Evolutionary conservation across 30 jellyfish, hydroid and myxozoan species (phyloP), one percentile per base, ranked within the genome.

Genomic region (Catostylus mosaicus): DNA sequence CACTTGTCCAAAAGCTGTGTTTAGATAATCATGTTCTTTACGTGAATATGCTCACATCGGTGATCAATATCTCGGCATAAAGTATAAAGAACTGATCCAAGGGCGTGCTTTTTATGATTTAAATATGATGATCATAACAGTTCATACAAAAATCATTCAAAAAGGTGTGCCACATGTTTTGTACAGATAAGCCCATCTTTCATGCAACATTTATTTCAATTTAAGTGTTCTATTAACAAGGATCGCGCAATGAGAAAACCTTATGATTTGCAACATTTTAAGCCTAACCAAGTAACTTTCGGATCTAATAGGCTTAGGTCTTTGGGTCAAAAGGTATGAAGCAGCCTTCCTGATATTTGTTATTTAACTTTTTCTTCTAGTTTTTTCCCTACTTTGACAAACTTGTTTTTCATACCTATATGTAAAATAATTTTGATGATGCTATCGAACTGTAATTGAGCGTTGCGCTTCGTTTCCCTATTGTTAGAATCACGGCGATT

Each of bases 161-260:
- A n/a, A n/a, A n/a, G n/a, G n/a, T n/a, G n/a, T n/a, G n/a, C n/a
- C n/a, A n/a, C n/a, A n/a, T n/a, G n/a, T n/a, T n/a, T n/a, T n/a
- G n/a, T n/a, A n/a, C n/a, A n/a, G n/a, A n/a, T 56, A 56, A 56
- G 5, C 10, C 69, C 69, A 4, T 56, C 10, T 56, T 56, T 56
- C 69, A 56, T 56, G 69, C 69, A 56, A 20, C 69, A 56, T 4
- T 56, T 56, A 56, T 19, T 56, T 20, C 69, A 56, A 8, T 56
- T 56, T 56, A 56, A 56, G 33, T 20, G 24, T 56, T 56, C 69
- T 56, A 56, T 56, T 9, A 27, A 56, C 69, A 22, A 4, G 19
- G 19, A 56, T 56, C 69, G 69, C 24, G 7, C 69, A 56, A 56
- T 27, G 33, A 56, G 69, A 56, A 56, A 56, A 4, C 33, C 10